Conservation (phyloP, 2,113 vertebrate genomes). For the Thunnus maccoyii region DNA sequence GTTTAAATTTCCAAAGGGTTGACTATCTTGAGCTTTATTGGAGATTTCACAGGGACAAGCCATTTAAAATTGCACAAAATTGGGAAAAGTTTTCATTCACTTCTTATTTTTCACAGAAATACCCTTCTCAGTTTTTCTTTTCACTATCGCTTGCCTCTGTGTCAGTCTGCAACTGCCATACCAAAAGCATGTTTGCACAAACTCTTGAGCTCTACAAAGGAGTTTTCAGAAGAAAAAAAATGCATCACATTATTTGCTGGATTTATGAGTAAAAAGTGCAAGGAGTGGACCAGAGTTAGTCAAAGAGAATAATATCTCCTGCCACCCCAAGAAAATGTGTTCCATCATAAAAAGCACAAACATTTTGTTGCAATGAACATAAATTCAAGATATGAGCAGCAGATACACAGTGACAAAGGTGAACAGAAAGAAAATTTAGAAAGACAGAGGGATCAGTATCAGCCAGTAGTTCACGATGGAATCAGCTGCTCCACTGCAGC, state of each 20-base stretch:
- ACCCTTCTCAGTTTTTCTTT: too few relatives aligned
- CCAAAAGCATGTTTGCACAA: background rate
- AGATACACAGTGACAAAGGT: background rate
- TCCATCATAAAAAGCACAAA: background rate
- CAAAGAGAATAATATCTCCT: constrained; percentile 4
- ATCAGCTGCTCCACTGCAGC: background rate
- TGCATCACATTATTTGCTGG: background rate
- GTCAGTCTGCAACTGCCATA: background rate
- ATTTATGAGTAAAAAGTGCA: background rate
- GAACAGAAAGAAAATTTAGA: background rate
- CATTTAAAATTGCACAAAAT: background rate
- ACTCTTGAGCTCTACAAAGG: background rate
- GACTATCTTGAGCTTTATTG: background rate
- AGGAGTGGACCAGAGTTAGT: background rate
- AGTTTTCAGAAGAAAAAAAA: background rate
- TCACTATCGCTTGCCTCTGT: background rate
- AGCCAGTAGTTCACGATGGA: background rate
- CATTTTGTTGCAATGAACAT: background rate
- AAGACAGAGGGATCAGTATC: background rate
- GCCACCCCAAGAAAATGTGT: background rate
- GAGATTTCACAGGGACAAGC: background rate
- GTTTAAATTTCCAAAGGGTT: background rate
- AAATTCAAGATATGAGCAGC: background rate
- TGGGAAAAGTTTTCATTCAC: too few relatives aligned
- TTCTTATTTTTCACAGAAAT: too few relatives aligned